A percentile compares a stretch with the other conserved stretches of the same genome.
Conservation (phyloP, 1,140 invertebrate genomes). For the Zaprionus gabonicus region DNA sequence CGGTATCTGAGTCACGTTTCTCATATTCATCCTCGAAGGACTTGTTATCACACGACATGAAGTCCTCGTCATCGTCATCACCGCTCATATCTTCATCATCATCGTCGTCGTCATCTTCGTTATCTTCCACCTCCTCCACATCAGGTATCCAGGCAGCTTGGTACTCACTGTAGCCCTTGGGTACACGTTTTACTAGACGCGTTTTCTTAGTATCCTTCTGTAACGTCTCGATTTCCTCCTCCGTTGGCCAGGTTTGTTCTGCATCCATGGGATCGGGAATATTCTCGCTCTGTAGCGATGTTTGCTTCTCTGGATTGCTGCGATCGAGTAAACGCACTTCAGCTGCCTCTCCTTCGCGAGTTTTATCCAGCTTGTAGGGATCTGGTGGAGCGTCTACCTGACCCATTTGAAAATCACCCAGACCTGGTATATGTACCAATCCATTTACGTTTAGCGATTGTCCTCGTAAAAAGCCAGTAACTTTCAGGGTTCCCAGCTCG, state of each 20-base stretch:
- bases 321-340: constrained; percentile 86
- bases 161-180: constrained; percentile 96
- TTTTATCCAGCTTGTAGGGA: constrained; percentile 89
- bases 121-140: constrained; percentile 87
- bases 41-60: constrained; percentile 88
- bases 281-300: constrained; percentile 92
- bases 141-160: constrained; percentile 98
- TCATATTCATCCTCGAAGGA: constrained; percentile 86
- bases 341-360: constrained; percentile 74
- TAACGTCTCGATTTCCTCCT: constrained; percentile 93
- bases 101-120: constrained; percentile 85
- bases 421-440: constrained; percentile 94
- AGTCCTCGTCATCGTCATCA: constrained; percentile 84
- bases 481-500: constrained; percentile 89
- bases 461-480: constrained; percentile 94
- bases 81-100: constrained; percentile 74
- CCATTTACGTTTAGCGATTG: constrained; percentile 93
- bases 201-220: constrained; percentile 87
- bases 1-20: constrained; percentile 86
- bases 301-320: constrained; percentile 90
- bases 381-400: constrained; percentile 91
- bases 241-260: constrained; percentile 98
- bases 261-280: constrained; percentile 95
- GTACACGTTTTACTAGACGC: constrained; percentile 92
- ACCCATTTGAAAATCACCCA: constrained; percentile 96